Percentiles rank a stretch among this genome's conserved stretches.
Conservation (phyloP, 2,888 invertebrate genomes). For the Ephialtes manifestator region DNA sequence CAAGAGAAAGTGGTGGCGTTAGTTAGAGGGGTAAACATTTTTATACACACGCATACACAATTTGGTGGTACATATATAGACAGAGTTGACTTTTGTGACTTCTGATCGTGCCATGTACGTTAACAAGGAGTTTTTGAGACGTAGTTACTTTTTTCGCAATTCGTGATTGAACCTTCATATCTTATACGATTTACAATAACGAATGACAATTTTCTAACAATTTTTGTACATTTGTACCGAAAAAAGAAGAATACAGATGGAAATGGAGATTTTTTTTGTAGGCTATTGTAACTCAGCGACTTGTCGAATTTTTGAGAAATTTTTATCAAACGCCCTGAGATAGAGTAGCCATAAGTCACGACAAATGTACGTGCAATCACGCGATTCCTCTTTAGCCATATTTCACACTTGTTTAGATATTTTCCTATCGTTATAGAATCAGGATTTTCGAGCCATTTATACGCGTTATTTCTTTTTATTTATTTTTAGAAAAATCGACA, state of each 20-base stretch:
- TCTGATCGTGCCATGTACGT: constrained; percentile 60
- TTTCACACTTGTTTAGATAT: neutral
- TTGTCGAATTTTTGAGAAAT: neutral
- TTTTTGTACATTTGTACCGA: constrained; percentile 49
- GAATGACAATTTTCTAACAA: constrained; percentile 47
- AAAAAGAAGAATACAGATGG: neutral
- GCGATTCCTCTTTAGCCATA: constrained; percentile 42
- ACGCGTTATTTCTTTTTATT: constrained; percentile 31
- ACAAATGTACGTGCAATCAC: constrained; percentile 1
- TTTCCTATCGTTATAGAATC: constrained; percentile 30
- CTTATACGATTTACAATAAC: constrained; percentile 39
- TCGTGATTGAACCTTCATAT: constrained; percentile 9
- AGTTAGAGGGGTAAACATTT: constrained; percentile 35
- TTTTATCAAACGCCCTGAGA: constrained; percentile 26
- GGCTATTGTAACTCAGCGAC: constrained; percentile 1
- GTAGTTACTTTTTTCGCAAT: constrained; percentile 26
- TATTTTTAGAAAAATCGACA: constrained; percentile 17
- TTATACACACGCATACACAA: constrained; percentile 37
- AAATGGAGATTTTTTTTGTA: constrained; percentile 17
- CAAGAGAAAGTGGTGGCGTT: constrained; percentile 15
- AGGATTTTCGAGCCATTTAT: constrained; percentile 39
- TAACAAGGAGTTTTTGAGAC: constrained; percentile 35
- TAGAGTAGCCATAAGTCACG: constrained; percentile 21
- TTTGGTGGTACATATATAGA: constrained; percentile 26
- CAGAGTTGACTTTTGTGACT: constrained; percentile 44